These are phyloP conservation scores for Pachycephala philippinensis DNA, from an alignment of 2,113 vertebrate species.

Conservation along the genomic window DNA sequence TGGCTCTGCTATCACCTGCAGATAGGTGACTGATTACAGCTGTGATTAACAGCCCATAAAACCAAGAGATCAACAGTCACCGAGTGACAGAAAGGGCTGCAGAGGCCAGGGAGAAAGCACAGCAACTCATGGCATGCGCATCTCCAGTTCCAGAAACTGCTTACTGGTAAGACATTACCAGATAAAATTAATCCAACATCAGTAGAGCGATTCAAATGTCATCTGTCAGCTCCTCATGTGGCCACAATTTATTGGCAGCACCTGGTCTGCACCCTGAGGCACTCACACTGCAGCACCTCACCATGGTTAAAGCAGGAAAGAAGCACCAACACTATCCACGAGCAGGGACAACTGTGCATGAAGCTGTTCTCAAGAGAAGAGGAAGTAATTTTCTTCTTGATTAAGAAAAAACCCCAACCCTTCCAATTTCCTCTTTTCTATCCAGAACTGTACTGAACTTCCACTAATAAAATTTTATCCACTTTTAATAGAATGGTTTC, in stretches of 20 bases:
- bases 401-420: neutral
- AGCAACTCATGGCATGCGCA: neutral
- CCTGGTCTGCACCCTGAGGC: neutral
- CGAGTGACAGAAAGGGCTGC: accelerated
- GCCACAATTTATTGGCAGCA: neutral
- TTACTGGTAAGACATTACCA: neutral
- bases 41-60: slow-evolving; percentile 25
- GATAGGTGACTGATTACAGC: neutral
- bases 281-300: accelerated
- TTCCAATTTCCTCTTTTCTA: neutral
- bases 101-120: neutral
- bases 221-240: neutral
- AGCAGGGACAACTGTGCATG: neutral
- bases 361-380: neutral
- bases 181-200: neutral
- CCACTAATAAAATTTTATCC: neutral
- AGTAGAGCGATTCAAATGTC: neutral
- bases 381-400: neutral
- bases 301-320: neutral
- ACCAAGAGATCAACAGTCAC: neutral
- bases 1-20: neutral
- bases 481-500: neutral
- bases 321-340: neutral
- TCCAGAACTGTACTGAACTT: neutral
- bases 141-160: neutral